These are phyloP conservation scores for Drosophila jambulina DNA, from an alignment of 1,140 invertebrate species.

Conservation along the genomic window DNA sequence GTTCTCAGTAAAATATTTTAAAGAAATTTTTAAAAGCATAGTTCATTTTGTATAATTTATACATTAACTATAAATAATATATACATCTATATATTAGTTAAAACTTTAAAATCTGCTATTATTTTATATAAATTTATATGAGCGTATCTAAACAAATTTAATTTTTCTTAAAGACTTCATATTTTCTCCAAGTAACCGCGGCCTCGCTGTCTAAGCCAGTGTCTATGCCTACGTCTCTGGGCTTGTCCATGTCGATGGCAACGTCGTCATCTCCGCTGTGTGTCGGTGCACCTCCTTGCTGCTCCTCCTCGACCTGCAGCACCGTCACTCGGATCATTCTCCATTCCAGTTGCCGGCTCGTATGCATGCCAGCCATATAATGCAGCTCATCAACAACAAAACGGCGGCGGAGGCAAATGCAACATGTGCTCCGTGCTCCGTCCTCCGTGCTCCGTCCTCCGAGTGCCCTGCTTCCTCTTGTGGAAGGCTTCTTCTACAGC, in stretches of 20 bases:
- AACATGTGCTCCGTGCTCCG: slow-evolving; percentile 66
- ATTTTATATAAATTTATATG: not conserved
- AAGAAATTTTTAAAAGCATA: too few species aligned
- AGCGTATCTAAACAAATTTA: not conserved
- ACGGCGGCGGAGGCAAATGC: slow-evolving; percentile 72
- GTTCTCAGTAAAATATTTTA: not conserved
- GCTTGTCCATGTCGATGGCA: slow-evolving; percentile 45
- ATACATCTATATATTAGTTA: too few species aligned
- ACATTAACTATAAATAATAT: too few species aligned
- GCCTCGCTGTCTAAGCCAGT: slow-evolving; percentile 47
- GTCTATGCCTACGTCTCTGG: slow-evolving; percentile 30
- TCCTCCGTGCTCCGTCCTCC: slow-evolving; percentile 21
- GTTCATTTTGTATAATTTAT: too few species aligned
- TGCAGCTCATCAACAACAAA: slow-evolving; percentile 76
- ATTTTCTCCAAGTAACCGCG: slow-evolving; percentile 29
- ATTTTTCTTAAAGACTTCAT: not conserved
- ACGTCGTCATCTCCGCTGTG: slow-evolving; percentile 50
- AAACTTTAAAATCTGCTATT: not conserved
- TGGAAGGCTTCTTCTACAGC: slow-evolving; percentile 55
- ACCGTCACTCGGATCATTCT: slow-evolving; percentile 5
- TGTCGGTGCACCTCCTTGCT: slow-evolving; percentile 25
- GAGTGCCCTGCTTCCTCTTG: slow-evolving; percentile 21
- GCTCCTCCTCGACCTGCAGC: not conserved
- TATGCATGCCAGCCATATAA: slow-evolving; percentile 77
- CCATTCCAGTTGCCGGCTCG: slow-evolving; percentile 44